Evolutionary conservation across 2,113 vertebrate species (phyloP).

Genomic region (Python bivittatus): DNA sequence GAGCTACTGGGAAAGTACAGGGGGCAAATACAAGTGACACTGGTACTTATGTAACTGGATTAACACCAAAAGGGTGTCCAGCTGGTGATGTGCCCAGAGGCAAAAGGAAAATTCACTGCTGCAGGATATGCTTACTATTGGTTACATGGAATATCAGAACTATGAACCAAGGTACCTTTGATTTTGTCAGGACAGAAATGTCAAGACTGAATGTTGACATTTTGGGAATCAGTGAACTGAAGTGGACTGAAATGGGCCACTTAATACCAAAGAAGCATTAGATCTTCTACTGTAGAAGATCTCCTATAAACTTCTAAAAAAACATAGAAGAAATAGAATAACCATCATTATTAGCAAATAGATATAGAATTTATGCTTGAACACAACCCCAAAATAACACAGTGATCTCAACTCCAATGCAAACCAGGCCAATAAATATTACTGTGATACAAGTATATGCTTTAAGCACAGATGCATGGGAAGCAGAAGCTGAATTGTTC

Average conservation of each 20-base stretch:
- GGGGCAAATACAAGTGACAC: background rate
- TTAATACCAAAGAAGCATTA: background rate
- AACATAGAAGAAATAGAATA: background rate
- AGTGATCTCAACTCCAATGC: background rate
- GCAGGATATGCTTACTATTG: background rate
- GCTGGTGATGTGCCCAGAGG: background rate
- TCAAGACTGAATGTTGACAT: background rate
- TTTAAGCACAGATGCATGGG: background rate
- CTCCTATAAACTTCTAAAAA: background rate
- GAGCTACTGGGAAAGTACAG: background rate
- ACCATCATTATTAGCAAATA: background rate
- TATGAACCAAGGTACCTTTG: background rate
- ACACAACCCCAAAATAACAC: background rate
- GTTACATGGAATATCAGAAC: background rate
- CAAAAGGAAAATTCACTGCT: background rate
- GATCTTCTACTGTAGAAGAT: background rate
- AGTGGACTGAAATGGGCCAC: background rate
- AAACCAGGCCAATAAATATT: background rate
- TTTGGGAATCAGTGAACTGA: background rate
- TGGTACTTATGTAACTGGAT: background rate
- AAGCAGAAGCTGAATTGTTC: background rate
- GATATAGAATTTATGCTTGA: background rate
- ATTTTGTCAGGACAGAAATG: no score
- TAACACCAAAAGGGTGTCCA: background rate
- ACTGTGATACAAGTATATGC: background rate